These are phyloP conservation scores for Apistogramma diplotaenia DNA, from an alignment of 2,113 vertebrate species.

Conservation along the genomic window DNA sequence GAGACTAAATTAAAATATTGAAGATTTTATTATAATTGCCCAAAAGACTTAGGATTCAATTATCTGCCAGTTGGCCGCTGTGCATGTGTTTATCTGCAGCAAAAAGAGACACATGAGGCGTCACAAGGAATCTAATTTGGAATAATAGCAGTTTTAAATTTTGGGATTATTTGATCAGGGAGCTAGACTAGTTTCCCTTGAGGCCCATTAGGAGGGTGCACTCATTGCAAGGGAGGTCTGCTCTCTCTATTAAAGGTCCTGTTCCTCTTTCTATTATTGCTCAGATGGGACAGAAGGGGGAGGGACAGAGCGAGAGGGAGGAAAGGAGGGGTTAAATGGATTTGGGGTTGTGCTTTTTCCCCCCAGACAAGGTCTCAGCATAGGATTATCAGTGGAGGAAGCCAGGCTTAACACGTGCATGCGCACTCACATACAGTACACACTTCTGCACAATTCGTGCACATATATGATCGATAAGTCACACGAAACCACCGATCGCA, in stretches of 20 bases:
- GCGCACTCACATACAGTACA: not conserved
- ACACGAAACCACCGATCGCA: not conserved
- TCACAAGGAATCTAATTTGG: constrained; percentile 52
- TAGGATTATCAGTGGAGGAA: constrained; percentile 53
- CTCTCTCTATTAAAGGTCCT: constrained; percentile 56
- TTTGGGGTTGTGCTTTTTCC: constrained; percentile 53
- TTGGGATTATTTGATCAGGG: constrained; percentile 61
- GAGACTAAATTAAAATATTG: constrained; percentile 9
- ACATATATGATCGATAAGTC: not conserved
- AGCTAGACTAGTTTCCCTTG: constrained; percentile 42
- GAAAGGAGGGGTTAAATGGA: constrained; percentile 44
- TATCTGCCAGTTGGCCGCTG: constrained; percentile 10
- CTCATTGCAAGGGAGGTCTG: constrained; percentile 28
- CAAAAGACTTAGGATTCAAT: constrained; percentile 26
- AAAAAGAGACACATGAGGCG: constrained; percentile 31
- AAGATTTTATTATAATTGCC: constrained; percentile 25
- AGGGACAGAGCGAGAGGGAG: not conserved
- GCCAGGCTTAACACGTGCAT: constrained; percentile 6
- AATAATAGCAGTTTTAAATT: constrained; percentile 47
- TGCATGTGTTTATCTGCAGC: constrained; percentile 16
- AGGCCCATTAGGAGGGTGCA: constrained; percentile 47
- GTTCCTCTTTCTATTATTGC: constrained; percentile 39
- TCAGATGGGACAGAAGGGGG: constrained; percentile 47
- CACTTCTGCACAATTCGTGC: not conserved
- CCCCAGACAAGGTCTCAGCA: constrained; percentile 47